Evolutionary conservation across 1,140 invertebrate genomes (phyloP), one percentile per base, ranked within the genome.

Genomic region (Pseudomyrmex concolor): DNA sequence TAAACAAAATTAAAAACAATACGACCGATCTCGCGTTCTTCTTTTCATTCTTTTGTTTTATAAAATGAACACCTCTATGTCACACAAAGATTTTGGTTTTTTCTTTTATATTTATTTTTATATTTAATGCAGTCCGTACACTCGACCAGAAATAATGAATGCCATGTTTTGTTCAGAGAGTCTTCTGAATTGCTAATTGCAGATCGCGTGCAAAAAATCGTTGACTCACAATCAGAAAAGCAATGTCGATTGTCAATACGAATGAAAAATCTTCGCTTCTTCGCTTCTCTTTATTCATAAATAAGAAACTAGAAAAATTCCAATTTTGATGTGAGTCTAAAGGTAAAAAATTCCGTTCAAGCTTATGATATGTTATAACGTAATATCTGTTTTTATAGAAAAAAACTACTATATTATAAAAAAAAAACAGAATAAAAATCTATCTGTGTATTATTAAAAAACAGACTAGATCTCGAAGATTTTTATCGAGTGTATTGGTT

Each of bases 121-220:
- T n/a, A n/a, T n/a, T n/a, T n/a, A n/a, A n/a, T n/a, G 34, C 17
- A 66, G 1, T 17, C 2, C 8, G n/a, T 9, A 15, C 17, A n/a
- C 15, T 54, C 60, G 2, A 2, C 25, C 19, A 19, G 67, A 22
- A 77, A 77, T 9, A 3, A 34, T 2, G 15, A 17, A 59, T 70
- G 15, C 43, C 3, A 51, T 34, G 5, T 34, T 34, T 34, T 34
- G 34, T 7, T 0, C 34, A 9, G 12, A 25, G 19, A 5, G 19
- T 55, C 10, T 77, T 12, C 17, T 22, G 43, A 57, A 57, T 68
- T 78, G 64, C 19, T 78, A 70, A 80, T 80, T 48, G 34, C 15
- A 34, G 43, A 60, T 59, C 22, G 34, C 5, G 1, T 34, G 34
- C 34, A 34, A 17, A 34, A 59, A 43, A 71, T 34, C 54, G 12